phyloP scores from a whole-genome alignment of 2,797 vertebrate genomes.

The Eulemur albifrons region DNA sequence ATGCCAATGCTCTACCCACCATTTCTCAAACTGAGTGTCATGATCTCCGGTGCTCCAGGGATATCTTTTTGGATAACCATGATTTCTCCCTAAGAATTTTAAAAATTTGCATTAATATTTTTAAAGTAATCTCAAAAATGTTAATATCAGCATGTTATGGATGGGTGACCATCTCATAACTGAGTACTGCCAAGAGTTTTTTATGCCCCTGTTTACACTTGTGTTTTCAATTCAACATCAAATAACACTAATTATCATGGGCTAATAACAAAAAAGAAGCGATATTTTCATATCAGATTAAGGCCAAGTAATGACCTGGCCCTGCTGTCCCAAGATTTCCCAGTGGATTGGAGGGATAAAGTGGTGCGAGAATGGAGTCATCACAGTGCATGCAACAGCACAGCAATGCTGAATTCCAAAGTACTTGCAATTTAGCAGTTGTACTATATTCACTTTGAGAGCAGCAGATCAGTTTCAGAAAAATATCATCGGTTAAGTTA shows the following conservation, averaged over 20 bases:
- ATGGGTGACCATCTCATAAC: not conserved
- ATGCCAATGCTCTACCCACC: not conserved
- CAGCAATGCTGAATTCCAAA: not conserved
- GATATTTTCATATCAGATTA: not conserved
- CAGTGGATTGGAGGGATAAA: not conserved
- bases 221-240: not conserved
- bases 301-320: not conserved
- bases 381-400: not conserved
- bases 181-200: not conserved
- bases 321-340: not conserved
- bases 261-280: not conserved
- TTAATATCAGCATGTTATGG: not conserved
- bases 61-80: not conserved
- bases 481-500: not conserved
- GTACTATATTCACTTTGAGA: rapidly evolving
- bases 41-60: not conserved
- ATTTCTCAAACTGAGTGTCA: not conserved
- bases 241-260: not conserved
- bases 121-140: not conserved
- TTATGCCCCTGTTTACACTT: not conserved
- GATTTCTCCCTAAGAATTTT: not conserved
- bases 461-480: not conserved
- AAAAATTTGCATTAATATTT: not conserved
- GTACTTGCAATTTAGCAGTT: not conserved
- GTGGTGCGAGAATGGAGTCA: not conserved